These are phyloP conservation scores for Melanostigma gelatinosum DNA, from an alignment of 2,113 vertebrate species.

Conservation along the genomic window DNA sequence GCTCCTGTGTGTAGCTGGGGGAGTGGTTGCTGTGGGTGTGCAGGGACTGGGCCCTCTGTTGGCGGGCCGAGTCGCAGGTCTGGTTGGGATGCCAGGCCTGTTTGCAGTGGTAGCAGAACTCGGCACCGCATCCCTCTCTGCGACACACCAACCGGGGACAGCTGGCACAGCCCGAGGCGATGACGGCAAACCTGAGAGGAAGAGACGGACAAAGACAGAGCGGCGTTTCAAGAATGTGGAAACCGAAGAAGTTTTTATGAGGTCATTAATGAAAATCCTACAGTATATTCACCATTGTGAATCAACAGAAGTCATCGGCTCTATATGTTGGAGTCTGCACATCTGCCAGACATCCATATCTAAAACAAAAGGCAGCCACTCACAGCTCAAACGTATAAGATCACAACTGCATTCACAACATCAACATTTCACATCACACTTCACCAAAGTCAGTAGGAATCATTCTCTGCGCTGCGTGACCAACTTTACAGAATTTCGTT, in stretches of 20 bases:
- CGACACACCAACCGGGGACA: conserved; percentile 96
- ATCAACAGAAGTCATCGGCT: neutral
- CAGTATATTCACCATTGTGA: neutral
- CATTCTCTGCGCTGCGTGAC: neutral
- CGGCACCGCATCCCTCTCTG: conserved; percentile 94
- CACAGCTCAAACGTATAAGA: neutral
- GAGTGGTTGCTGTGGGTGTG: conserved; percentile 94
- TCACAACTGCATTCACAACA: neutral
- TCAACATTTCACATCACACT: neutral
- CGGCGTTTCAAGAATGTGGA: neutral
- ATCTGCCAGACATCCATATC: neutral
- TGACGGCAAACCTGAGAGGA: conserved; percentile 91
- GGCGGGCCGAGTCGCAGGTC: conserved; percentile 96
- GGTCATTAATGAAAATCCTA: neutral
- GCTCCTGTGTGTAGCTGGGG: conserved; percentile 94
- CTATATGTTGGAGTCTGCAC: neutral
- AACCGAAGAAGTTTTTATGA: neutral
- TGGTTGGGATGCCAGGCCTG: conserved; percentile 99
- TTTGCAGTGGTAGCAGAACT: conserved; percentile 99
- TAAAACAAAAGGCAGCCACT: neutral
- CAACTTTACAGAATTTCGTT: neutral
- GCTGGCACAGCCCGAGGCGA: conserved; percentile 98
- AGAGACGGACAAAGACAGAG: neutral
- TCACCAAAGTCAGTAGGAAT: neutral
- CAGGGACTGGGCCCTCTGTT: conserved; percentile 93